Conservation (phyloP, 2,888 invertebrate species). For the Dynastes maya region DNA sequence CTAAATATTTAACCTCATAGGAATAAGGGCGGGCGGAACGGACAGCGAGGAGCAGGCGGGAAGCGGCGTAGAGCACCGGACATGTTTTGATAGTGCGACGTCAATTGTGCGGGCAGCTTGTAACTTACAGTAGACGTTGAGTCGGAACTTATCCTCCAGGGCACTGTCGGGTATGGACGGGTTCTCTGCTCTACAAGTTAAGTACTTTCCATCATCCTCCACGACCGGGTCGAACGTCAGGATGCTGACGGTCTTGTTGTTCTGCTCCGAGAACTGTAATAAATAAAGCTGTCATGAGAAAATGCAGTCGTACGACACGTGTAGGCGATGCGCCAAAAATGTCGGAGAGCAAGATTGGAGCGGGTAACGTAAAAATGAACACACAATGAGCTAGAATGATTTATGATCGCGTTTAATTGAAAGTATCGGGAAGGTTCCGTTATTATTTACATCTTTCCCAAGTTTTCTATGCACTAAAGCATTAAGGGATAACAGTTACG, state of each 20-base stretch:
- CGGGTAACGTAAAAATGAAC: no score
- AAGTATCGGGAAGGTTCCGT: neutral
- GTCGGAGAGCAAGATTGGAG: no score
- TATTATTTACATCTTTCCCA: neutral
- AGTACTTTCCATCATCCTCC: conserved; percentile 91
- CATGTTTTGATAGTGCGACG: conserved; percentile 28
- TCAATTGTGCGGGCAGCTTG: conserved; percentile 17
- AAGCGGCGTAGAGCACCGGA: conserved; percentile 1
- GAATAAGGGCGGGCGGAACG: conserved; percentile 2
- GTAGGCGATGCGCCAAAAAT: neutral
- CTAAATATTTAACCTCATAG: conserved; percentile 27
- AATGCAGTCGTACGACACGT: conserved; percentile 4
- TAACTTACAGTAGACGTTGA: conserved; percentile 90
- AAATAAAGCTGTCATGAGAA: conserved; percentile 46
- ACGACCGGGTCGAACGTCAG: conserved; percentile 87
- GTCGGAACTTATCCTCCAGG: conserved; percentile 89
- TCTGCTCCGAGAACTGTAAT: conserved; percentile 84
- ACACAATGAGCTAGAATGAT: neutral
- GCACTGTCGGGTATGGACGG: conserved; percentile 87
- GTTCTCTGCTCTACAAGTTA: conserved; percentile 92
- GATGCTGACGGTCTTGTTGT: conserved; percentile 89
- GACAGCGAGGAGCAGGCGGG: neutral
- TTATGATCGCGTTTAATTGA: conserved; percentile 10
- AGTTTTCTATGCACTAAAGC: neutral
- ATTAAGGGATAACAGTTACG: neutral